phyloP scores from a whole-genome alignment of 1,140 invertebrate species.

The Microplitis demolitor region DNA sequence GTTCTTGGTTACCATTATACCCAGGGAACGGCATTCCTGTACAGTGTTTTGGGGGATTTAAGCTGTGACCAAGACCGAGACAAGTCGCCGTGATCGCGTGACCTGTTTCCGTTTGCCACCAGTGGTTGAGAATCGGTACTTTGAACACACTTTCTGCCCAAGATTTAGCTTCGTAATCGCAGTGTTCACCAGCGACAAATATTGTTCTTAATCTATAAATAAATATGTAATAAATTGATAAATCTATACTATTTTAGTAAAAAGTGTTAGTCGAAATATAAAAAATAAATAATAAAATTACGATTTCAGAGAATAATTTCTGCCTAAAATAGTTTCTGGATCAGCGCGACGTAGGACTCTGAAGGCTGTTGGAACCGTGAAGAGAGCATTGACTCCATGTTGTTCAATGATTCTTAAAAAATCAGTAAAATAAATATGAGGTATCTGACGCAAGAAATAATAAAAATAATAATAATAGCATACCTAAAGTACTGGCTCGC shows the following conservation, averaged over 20 bases:
- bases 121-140: slow-evolving; percentile 89
- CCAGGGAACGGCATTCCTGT: slow-evolving; percentile 81
- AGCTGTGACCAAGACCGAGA: slow-evolving; percentile 73
- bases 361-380: slow-evolving; percentile 89
- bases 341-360: slow-evolving; percentile 81
- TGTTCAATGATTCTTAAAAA: slow-evolving; percentile 80
- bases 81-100: slow-evolving; percentile 86
- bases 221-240: not conserved
- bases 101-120: slow-evolving; percentile 97
- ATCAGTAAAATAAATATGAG: not conserved
- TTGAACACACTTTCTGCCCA: slow-evolving; percentile 84
- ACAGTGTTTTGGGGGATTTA: slow-evolving; percentile 70
- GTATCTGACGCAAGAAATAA: not conserved
- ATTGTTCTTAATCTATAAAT: slow-evolving; percentile 72
- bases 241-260: not conserved
- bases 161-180: slow-evolving; percentile 86
- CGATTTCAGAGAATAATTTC: slow-evolving; percentile 73
- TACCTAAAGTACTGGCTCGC: slow-evolving; percentile 87
- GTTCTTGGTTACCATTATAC: slow-evolving; percentile 73
- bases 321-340: slow-evolving; percentile 69
- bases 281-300: slow-evolving; percentile 45
- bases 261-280: not conserved
- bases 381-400: slow-evolving; percentile 82
- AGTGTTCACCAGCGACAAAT: slow-evolving; percentile 92
- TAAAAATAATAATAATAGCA: not conserved